A percentile compares a stretch with the other conserved stretches of the same genome.
Conservation (phyloP, 2,797 vertebrate genomes). For the Spondyliosoma cantharus region DNA sequence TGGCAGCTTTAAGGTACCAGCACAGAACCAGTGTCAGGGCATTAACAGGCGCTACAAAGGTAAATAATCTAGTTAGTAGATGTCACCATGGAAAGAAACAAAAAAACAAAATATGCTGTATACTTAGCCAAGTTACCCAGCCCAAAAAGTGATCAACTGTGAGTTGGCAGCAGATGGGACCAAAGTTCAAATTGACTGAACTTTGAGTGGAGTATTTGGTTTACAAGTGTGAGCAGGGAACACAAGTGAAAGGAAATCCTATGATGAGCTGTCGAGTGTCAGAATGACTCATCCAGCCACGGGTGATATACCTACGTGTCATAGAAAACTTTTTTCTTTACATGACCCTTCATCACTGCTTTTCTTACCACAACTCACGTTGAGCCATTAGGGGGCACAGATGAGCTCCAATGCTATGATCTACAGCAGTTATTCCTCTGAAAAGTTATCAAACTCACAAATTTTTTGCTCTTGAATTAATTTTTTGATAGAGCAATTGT, state of each 20-base stretch:
- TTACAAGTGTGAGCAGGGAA: conserved; percentile 17
- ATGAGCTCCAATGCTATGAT: neutral
- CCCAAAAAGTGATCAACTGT: neutral
- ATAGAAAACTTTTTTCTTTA: neutral
- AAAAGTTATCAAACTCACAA: neutral
- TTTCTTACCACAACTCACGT: neutral
- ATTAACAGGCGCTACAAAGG: neutral
- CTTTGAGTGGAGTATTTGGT: conserved; percentile 29
- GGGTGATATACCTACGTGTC: neutral
- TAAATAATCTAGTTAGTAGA: neutral
- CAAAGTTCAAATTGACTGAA: conserved; percentile 43
- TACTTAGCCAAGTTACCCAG: neutral
- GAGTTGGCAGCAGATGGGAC: neutral
- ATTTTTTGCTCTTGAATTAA: neutral
- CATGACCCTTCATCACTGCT: neutral
- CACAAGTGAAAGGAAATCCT: conserved; percentile 35
- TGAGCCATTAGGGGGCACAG: conserved; percentile 18
- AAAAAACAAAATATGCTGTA: neutral
- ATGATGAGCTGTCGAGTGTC: conserved; percentile 3
- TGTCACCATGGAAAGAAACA: neutral
- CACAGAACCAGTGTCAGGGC: conserved; percentile 11
- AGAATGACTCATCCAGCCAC: conserved; percentile 41
- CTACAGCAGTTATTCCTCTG: neutral
- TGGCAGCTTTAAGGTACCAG: conserved; percentile 23
- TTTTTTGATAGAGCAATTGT: neutral